Evolutionary conservation across 2,797 vertebrate genomes (phyloP).

Genomic region (Erpetoichthys calabaricus): DNA sequence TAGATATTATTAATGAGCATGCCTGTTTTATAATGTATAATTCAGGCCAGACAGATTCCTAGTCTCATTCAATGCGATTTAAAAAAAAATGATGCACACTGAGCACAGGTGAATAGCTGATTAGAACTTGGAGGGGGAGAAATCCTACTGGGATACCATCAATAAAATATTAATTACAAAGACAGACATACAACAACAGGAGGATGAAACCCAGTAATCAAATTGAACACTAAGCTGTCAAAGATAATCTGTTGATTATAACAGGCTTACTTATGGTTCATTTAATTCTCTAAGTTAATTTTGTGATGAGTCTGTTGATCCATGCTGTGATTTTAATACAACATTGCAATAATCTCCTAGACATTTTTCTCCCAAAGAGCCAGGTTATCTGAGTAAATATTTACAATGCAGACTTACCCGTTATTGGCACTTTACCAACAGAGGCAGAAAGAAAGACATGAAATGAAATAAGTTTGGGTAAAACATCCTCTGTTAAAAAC

Average conservation of each 20-base stretch:
- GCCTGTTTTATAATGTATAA: too few relatives aligned
- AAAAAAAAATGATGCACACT: background rate
- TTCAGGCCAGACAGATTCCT: too few relatives aligned
- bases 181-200: background rate
- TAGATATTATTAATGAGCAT: too few relatives aligned
- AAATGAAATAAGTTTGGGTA: constrained; percentile 10
- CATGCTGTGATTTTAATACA: background rate
- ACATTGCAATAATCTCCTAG: background rate
- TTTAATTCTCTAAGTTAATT: background rate
- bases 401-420: constrained; percentile 66
- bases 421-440: constrained; percentile 84
- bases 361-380: background rate
- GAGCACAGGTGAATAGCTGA: background rate
- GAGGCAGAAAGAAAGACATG: constrained; percentile 56
- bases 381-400: background rate
- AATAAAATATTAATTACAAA: background rate
- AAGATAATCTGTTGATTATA: background rate
- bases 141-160: background rate
- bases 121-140: background rate
- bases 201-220: background rate
- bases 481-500: constrained; percentile 26
- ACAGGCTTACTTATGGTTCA: background rate
- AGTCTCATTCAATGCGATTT: too few relatives aligned
- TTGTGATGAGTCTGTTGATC: background rate
- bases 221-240: background rate